phyloP scores from a whole-genome alignment of 2,113 vertebrate species.

The Gobiocypris rarus region DNA sequence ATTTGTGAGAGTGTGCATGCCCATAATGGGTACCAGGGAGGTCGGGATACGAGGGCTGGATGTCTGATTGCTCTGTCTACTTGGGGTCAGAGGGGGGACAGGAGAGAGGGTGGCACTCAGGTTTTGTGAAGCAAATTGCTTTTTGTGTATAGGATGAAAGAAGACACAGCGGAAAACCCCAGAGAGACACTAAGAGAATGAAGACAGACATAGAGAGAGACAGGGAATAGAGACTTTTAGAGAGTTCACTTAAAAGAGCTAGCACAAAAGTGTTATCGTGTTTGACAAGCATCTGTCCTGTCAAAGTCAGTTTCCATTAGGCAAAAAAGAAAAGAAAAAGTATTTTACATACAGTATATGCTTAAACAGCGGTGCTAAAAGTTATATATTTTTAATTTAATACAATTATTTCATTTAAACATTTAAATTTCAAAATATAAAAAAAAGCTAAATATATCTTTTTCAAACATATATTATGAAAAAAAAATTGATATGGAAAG shows the following conservation, averaged over 20 bases:
- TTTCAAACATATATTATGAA: neutral
- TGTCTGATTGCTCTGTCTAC: neutral
- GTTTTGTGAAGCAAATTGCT: constrained; percentile 29
- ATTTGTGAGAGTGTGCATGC: constrained; percentile 12
- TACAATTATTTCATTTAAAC: too few species aligned
- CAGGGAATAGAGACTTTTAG: neutral
- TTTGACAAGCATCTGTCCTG: constrained; percentile 9
- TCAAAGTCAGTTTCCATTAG: neutral
- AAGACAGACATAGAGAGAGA: neutral
- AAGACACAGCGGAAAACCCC: neutral
- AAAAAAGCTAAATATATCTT: neutral
- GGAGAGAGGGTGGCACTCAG: constrained; percentile 17
- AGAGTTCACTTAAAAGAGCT: constrained; percentile 8
- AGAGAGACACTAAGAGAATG: constrained; percentile 5
- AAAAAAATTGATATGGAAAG: too few species aligned
- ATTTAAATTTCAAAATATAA: neutral
- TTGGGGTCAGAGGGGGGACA: neutral
- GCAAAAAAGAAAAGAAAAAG: neutral
- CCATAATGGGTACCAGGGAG: constrained; percentile 2
- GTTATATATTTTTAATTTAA: too few species aligned
- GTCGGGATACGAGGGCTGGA: constrained; percentile 20
- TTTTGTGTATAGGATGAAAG: constrained; percentile 34
- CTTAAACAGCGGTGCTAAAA: too few species aligned
- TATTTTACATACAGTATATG: too few species aligned
- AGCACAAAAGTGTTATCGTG: neutral